phyloP scores from a whole-genome alignment of 2,113 vertebrate species.

The Pterocles burchelli region DNA sequence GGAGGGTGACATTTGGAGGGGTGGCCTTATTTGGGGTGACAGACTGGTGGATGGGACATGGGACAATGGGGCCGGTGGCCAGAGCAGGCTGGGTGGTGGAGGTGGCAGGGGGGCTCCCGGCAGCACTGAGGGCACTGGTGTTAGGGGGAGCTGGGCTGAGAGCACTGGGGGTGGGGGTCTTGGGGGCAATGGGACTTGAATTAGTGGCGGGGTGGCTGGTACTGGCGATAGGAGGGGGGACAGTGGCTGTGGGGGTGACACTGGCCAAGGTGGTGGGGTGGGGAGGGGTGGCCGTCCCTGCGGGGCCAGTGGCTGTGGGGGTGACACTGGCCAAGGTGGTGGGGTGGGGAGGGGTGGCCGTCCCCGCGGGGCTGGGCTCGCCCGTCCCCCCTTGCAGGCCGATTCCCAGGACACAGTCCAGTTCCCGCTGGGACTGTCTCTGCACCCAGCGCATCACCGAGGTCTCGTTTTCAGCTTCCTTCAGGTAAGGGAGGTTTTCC shows the following conservation, averaged over 20 bases:
- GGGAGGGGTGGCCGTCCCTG: no score
- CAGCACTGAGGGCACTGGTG: not conserved
- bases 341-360: not conserved
- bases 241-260: no score
- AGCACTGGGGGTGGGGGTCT: not conserved
- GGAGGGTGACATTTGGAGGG: accelerated
- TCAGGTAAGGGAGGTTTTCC: slow-evolving; percentile 49
- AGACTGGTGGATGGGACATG: not conserved
- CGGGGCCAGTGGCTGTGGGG: accelerated
- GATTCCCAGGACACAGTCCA: slow-evolving; percentile 32
- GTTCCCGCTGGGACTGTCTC: slow-evolving; percentile 28
- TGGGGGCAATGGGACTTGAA: not conserved
- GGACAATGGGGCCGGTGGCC: accelerated
- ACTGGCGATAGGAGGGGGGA: not conserved
- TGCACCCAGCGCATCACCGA: slow-evolving; percentile 49
- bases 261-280: not conserved
- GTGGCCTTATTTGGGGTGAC: not conserved
- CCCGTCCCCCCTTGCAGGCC: not conserved
- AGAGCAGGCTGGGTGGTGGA: accelerated
- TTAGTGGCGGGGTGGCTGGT: not conserved
- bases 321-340: accelerated
- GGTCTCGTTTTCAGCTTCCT: slow-evolving; percentile 19
- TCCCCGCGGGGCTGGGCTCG: not conserved
- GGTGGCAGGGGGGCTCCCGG: not conserved
- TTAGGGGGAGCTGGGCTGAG: not conserved